Percentiles rank a stretch among this genome's conserved stretches.
phyloP scores from a whole-genome alignment of 2,113 vertebrate genomes.

The Entosphenus tridentatus region DNA sequence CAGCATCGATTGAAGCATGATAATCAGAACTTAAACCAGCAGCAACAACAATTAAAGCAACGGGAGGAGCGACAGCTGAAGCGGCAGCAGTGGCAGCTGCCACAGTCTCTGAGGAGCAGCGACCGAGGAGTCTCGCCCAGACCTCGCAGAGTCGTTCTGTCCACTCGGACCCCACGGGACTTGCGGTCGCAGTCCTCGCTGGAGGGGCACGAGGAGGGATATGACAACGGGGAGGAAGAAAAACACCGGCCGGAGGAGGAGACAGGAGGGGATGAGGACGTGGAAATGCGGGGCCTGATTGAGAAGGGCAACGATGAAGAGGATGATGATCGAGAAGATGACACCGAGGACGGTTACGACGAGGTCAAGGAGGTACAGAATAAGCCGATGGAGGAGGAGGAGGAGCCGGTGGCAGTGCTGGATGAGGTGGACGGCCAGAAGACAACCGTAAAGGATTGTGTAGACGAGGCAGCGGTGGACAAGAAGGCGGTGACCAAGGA shows the following conservation, averaged over 20 bases:
- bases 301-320: neutral
- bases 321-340: neutral
- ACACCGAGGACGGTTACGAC: neutral
- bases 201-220: neutral
- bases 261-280: neutral
- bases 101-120: too few species aligned
- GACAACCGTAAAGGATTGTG: neutral
- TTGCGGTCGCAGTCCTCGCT: too few species aligned
- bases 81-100: too few species aligned
- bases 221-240: neutral
- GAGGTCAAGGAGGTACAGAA: neutral
- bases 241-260: neutral
- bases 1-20: too few species aligned
- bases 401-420: neutral
- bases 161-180: too few species aligned
- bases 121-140: too few species aligned
- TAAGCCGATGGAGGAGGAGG: neutral
- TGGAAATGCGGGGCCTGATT: neutral
- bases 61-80: too few species aligned
- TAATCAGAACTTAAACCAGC: too few species aligned
- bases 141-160: too few species aligned
- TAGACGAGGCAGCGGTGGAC: neutral
- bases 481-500: neutral
- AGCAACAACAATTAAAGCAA: too few species aligned
- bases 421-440: neutral